Base-by-base conservation (phyloP, 2,888 invertebrate species). In the Dasysyrphus tricinctus region DNA sequence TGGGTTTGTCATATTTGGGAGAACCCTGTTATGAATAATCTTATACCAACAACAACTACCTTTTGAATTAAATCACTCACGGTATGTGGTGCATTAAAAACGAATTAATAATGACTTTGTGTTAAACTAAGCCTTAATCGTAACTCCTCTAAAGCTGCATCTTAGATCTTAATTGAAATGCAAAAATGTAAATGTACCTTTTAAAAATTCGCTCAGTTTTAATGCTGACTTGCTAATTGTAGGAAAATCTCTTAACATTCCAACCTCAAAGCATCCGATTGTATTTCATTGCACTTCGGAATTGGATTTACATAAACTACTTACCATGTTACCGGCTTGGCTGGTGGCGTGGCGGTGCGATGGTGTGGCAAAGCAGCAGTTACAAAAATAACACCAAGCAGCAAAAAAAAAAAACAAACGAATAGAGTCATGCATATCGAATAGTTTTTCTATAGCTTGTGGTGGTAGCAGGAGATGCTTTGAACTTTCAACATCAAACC, bases 261-360 rank as follows among this genome's bases (percentile, higher is more conserved):
- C 65, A 80, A 80, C 80, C 84, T 80, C 84, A 80, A 74, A 72
- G 44, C 76, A 51, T 72, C 59, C 76, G 63, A 80, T 84, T 72
- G 72, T 72, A 80, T 84, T 80, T 59, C 84, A 72, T 67, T 76
- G 32, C 73, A 51, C 70, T 56, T 44, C 32, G 56, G 42, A 69
- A 51, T 69, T 69, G 56, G 54, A 69, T 69, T 69, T 51, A 69
- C 69, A 69, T 69, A 69, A 69, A 51, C 37, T 69, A 69, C 69
- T 69, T 69, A 69, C 69, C 34, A 51, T 59, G 51, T 65, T 49
- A 65, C 65, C 47, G 34, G 29, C 54, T 32, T 7, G 8, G 54
- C 54, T 32, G 14, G 8, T 32, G 32, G 29, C 29, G 7, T 11
- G 51, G 51, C 5, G 39, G 39, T 12, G 37, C 16, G 34, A 16